A percentile compares a stretch with the other conserved stretches of the same genome.
phyloP scores from a whole-genome alignment of 53 echinoderm and acorn worm genomes.

The Mesocentrotus franciscanus region DNA sequence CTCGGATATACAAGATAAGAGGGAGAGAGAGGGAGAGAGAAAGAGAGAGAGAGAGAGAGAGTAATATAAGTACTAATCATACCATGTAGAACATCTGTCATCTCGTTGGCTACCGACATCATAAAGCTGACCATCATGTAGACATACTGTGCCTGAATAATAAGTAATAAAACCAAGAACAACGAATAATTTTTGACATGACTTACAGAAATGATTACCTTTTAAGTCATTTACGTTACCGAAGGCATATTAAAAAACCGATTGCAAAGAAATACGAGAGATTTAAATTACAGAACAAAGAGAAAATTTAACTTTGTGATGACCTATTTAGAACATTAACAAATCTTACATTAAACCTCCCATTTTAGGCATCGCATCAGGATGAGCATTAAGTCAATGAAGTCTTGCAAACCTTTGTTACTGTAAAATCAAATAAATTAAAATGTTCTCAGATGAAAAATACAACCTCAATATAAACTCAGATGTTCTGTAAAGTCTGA shows the following conservation, averaged over 20 bases:
- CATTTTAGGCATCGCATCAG: neutral
- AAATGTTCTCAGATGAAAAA: no score
- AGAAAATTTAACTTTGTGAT: neutral
- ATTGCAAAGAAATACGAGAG: neutral
- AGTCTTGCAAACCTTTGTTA: no score
- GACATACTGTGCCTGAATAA: slow-evolving; percentile 10
- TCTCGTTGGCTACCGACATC: slow-evolving; percentile 12
- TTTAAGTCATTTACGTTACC: neutral
- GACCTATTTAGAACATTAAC: neutral
- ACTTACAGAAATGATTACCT: neutral
- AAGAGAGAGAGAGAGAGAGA: no score
- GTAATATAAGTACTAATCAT: neutral
- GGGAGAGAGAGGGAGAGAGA: no score
- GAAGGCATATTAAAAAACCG: neutral
- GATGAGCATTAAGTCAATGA: neutral
- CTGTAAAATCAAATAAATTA: no score
- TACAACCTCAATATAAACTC: neutral
- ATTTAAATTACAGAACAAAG: neutral
- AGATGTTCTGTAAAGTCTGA: neutral
- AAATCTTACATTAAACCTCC: neutral
- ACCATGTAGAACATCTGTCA: slow-evolving; percentile 35
- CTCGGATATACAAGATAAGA: no score
- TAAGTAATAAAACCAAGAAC: neutral
- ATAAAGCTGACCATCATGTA: slow-evolving; percentile 19
- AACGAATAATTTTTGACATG: neutral